Conservation (phyloP, 1,140 invertebrate genomes). For the Conopomorpha cramerella region DNA sequence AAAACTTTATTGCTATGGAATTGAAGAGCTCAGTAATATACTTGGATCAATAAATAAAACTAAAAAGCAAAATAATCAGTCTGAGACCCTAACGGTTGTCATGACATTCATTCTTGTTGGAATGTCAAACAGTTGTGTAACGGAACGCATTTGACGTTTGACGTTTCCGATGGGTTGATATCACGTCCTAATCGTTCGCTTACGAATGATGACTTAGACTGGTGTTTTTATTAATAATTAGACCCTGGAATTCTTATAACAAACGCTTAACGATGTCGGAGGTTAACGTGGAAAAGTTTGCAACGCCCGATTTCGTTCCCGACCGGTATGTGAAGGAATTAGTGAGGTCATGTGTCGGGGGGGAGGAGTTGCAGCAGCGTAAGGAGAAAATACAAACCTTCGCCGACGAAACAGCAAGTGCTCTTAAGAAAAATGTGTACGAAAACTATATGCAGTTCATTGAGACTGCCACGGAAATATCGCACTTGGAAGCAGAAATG, state of each 20-base stretch:
- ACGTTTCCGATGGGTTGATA: conserved; percentile 23
- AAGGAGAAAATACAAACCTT: conserved; percentile 84
- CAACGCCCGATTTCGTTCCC: conserved; percentile 45
- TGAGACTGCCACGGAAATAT: conserved; percentile 97
- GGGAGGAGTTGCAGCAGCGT: conserved; percentile 80
- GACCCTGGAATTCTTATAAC: conserved; percentile 31
- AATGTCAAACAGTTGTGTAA: no score
- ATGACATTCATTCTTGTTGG: no score
- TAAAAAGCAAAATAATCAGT: no score
- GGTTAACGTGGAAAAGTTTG: conserved; percentile 55
- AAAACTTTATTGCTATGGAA: no score
- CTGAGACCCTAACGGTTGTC: no score
- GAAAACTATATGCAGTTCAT: conserved; percentile 99
- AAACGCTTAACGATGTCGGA: conserved; percentile 46
- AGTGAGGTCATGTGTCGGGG: conserved; percentile 81
- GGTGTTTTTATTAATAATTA: conserved; percentile 35
- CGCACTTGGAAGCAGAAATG: conserved; percentile 98
- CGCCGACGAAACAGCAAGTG: conserved; percentile 86
- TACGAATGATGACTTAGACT: conserved; percentile 49
- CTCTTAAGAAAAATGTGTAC: conserved; percentile 95
- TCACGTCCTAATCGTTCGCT: conserved; percentile 42
- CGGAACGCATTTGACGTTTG: conserved; percentile 28
- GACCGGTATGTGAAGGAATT: conserved; percentile 77
- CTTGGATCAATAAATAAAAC: no score
- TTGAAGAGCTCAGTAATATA: no score